These are phyloP conservation scores for Lucilia cuprina DNA, from an alignment of 1,140 invertebrate species.

Conservation along the genomic window DNA sequence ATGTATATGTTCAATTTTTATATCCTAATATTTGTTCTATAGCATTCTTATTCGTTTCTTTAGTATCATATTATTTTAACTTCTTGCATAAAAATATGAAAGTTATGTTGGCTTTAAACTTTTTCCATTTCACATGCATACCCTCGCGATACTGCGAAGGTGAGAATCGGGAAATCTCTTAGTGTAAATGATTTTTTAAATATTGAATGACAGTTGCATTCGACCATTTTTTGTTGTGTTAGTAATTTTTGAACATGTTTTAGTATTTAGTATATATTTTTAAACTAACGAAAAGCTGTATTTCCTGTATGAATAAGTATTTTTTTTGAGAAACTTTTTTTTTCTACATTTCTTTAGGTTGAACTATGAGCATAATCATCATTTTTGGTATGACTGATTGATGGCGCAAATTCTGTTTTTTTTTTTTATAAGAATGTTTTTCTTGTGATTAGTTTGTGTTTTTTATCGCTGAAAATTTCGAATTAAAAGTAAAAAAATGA, in stretches of 20 bases:
- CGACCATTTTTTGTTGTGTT: not conserved
- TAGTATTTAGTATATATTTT: not conserved
- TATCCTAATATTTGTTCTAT: not conserved
- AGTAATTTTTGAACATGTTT: constrained; percentile 15
- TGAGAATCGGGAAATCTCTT: not conserved
- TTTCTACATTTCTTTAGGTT: not conserved
- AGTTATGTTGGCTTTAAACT: not conserved
- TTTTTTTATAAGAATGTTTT: not conserved
- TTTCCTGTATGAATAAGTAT: constrained; percentile 16
- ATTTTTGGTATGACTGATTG: constrained; percentile 12
- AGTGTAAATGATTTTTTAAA: constrained; percentile 26
- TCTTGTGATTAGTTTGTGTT: not conserved
- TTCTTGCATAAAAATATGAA: constrained; percentile 20
- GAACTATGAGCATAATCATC: not conserved
- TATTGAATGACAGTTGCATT: constrained; percentile 28
- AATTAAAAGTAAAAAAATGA: not conserved
- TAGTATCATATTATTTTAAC: constrained; percentile 21
- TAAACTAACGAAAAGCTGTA: not conserved
- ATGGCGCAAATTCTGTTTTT: constrained; percentile 9
- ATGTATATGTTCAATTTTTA: not conserved
- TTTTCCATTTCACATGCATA: not conserved
- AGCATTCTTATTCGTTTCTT: not conserved
- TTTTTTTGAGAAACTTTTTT: not conserved
- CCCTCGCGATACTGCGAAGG: not conserved
- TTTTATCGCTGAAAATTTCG: not conserved